Evolutionary conservation across 2,888 invertebrate species (phyloP), one percentile per base, ranked within the genome.

Genomic region (Eubasilissa splendida): DNA sequence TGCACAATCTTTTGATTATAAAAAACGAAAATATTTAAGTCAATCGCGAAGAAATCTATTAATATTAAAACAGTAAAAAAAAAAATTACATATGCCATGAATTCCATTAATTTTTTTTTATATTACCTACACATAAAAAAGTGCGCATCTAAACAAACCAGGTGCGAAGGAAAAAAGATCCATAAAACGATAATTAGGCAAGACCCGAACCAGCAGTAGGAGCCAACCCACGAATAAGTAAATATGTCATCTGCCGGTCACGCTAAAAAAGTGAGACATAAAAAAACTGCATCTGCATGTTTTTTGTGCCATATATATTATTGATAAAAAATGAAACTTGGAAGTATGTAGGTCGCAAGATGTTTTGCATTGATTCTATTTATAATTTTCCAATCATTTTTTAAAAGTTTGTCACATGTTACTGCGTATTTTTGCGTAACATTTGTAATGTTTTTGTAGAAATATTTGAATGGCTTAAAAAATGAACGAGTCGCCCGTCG

Each of bases 311-410:
- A n/a, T 5, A 50, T n/a, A 52, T 31, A 22, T 53, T 5, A 58
- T 52, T 75, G 54, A 68, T 78, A 56, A 60, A 76, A 82, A 74
- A 79, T 52, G 59, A 71, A 22, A 73, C 60, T 60, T 71, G 33
- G 53, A 65, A 60, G 56, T 76, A 81, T 81, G 77, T 81, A 76
- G 81, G 83, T 83, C 83, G 80, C 83, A 83, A 80, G 81, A 81
- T 83, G 83, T 81, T 83, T 83, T 80, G 83, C 77, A 76, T 83
- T 56, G 77, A 60, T 66, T 77, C 77, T 83, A 83, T 83, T 83
- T 83, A 74, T 77, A 77, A 31, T 42, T 77, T 52, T 52, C 22
- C 58, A 22, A 54, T 70, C 58, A 59, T 74, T 42, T 33, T 11
- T n/a, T 50, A 50, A 74, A 33, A 33, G 12, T 33, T 50, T 5